phyloP scores from a whole-genome alignment of 2,888 invertebrate genomes.

The Nomada ferruginata region DNA sequence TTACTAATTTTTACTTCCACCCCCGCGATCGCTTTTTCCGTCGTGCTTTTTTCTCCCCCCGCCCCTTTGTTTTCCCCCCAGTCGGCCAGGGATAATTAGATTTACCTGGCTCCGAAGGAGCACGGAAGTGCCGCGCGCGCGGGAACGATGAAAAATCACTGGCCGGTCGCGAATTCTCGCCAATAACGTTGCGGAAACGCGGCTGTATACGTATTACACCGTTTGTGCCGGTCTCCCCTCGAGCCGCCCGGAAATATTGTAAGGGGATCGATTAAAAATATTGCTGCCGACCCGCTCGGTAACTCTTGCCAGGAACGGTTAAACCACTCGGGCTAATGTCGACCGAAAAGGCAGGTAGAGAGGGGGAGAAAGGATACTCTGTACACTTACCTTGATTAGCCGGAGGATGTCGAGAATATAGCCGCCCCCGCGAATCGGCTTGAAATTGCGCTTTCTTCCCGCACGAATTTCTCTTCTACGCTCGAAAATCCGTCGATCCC shows the following conservation, averaged over 20 bases:
- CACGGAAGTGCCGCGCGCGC: too few species aligned
- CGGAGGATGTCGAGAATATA: background rate
- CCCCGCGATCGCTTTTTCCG: slow-evolving; percentile 35
- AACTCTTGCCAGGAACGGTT: slow-evolving; percentile 40
- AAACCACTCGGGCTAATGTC: slow-evolving; percentile 27
- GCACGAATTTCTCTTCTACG: background rate
- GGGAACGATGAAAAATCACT: too few species aligned
- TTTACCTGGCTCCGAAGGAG: slow-evolving; percentile 20
- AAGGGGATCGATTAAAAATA: slow-evolving; percentile 47
- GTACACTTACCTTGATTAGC: slow-evolving; percentile 48
- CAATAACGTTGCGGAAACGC: slow-evolving; percentile 47
- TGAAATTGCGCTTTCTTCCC: background rate
- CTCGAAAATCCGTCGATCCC: background rate
- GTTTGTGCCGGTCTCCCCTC: slow-evolving; percentile 46
- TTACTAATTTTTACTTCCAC: slow-evolving; percentile 51
- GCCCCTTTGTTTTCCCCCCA: background rate
- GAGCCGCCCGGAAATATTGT: slow-evolving; percentile 37
- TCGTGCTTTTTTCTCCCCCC: background rate
- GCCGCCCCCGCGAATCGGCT: background rate
- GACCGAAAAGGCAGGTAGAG: slow-evolving; percentile 12
- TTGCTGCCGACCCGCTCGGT: slow-evolving; percentile 4
- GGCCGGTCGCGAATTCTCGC: slow-evolving; percentile 11
- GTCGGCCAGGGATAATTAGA: slow-evolving; percentile 41
- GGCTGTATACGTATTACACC: slow-evolving; percentile 31
- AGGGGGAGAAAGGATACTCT: too few species aligned